Evolutionary conservation across 2,888 invertebrate genomes (phyloP).

Genomic region (Pocota personata): DNA sequence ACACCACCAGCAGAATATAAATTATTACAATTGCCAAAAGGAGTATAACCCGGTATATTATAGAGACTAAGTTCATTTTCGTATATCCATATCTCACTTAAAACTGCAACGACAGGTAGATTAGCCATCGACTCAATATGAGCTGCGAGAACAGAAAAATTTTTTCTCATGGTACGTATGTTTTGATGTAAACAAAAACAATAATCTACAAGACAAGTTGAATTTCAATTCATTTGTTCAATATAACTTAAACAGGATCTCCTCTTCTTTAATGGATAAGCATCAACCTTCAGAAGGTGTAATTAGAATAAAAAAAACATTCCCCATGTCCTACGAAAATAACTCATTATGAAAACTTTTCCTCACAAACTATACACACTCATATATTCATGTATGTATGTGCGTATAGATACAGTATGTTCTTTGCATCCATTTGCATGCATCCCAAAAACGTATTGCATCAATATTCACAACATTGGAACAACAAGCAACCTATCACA

Average conservation of each 20-base stretch:
- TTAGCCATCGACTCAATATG: no score
- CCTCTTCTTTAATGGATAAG: background rate
- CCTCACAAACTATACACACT: background rate
- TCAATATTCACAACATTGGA: slow-evolving; percentile 71
- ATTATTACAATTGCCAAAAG: no score
- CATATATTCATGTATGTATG: background rate
- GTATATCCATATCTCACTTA: no score
- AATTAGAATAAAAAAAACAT: slow-evolving; percentile 11
- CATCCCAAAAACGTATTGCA: slow-evolving; percentile 65
- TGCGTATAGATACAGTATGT: background rate
- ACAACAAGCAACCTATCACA: slow-evolving; percentile 65
- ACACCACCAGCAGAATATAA: no score
- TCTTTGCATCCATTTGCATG: slow-evolving; percentile 61
- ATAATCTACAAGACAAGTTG: no score
- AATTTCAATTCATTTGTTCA: no score
- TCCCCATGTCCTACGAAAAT: slow-evolving; percentile 55
- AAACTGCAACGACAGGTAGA: no score
- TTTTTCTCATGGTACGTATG: no score
- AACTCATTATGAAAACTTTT: slow-evolving; percentile 68
- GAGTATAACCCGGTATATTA: no score
- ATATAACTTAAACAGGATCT: background rate
- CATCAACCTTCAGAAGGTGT: slow-evolving; percentile 1
- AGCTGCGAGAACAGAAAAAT: no score
- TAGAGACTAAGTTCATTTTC: no score
- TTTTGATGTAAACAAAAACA: no score